Percentiles rank a stretch among this genome's conserved stretches.
Conservation (phyloP, 2,797 vertebrate species). For the Pipistrellus pygmaeus region DNA sequence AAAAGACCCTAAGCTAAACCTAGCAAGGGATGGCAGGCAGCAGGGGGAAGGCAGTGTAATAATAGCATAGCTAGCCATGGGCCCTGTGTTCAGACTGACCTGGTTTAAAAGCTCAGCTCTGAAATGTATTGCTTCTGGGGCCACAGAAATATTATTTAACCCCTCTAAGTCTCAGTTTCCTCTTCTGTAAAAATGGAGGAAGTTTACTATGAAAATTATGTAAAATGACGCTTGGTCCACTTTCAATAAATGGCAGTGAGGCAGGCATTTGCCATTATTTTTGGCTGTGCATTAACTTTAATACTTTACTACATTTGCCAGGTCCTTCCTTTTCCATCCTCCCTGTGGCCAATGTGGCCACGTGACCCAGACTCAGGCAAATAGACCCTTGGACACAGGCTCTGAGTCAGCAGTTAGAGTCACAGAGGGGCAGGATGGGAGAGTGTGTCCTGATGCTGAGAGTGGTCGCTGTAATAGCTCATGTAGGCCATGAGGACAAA, state of each 20-base stretch:
- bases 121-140: neutral
- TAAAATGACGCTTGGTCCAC: neutral
- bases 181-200: neutral
- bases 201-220: neutral
- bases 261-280: neutral
- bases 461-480: neutral
- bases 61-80: neutral
- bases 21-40: neutral
- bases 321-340: neutral
- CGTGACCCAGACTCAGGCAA: neutral
- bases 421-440: too few relatives aligned
- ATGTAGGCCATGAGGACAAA: neutral
- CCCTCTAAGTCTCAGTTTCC: neutral
- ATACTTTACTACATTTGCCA: neutral
- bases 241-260: neutral
- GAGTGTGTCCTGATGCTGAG: neutral
- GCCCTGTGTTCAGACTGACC: neutral
- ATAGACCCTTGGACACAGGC: neutral
- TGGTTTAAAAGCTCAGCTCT: neutral
- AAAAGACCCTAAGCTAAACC: neutral
- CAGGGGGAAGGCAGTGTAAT: neutral
- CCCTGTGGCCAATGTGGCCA: too few relatives aligned
- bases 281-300: neutral
- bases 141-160: neutral
- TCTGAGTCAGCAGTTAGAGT: neutral